Conservation (phyloP, 37 sponge, comb jelly and placozoan genomes). For the Tethya wilhelma region DNA sequence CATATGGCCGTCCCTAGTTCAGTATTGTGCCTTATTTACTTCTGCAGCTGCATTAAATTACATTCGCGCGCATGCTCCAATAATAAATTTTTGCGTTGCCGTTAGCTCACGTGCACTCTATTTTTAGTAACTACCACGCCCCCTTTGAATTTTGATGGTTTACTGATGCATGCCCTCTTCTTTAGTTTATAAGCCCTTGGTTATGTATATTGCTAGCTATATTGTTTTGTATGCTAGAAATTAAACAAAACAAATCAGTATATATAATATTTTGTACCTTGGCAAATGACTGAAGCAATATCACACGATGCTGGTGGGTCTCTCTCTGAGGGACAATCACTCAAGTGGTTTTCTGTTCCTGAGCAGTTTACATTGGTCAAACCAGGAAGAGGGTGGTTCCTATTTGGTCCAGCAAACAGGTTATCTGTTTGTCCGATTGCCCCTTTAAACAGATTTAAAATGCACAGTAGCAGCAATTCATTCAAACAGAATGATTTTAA, state of each 20-base stretch:
- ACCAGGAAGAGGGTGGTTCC: neutral
- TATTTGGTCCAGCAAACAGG: too few species aligned
- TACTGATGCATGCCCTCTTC: too few species aligned
- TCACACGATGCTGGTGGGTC: constrained; percentile 2
- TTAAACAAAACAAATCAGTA: neutral
- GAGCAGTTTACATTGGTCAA: constrained; percentile 15
- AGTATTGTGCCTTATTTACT: too few species aligned
- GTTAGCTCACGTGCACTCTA: too few species aligned
- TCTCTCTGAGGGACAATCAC: neutral
- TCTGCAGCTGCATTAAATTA: too few species aligned
- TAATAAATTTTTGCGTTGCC: too few species aligned
- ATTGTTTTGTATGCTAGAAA: neutral
- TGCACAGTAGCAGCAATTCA: neutral
- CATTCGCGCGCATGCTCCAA: too few species aligned
- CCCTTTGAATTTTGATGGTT: too few species aligned
- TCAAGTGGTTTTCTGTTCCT: constrained; percentile 22
- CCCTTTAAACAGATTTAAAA: neutral
- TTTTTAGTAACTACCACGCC: too few species aligned
- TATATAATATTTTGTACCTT: constrained; percentile 9
- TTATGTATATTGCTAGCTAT: neutral
- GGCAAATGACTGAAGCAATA: constrained; percentile 32
- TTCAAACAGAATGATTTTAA: neutral
- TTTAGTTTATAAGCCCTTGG: too few species aligned
- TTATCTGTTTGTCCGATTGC: neutral
- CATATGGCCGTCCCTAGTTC: too few species aligned